Evolutionary conservation across 2,888 invertebrate genomes (phyloP).

Genomic region (Heterodera filipjevi): DNA sequence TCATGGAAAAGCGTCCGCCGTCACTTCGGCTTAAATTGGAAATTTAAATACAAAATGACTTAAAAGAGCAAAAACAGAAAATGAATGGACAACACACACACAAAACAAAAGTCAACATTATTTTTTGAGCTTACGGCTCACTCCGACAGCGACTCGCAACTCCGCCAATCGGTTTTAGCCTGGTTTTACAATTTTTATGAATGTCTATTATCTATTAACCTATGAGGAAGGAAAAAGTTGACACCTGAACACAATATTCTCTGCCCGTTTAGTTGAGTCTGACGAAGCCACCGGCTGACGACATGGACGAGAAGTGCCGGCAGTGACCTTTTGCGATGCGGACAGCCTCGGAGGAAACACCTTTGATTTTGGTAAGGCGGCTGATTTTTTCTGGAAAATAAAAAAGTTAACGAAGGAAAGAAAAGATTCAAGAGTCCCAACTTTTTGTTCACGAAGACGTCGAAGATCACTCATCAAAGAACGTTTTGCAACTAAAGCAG

Average conservation of each 20-base stretch:
- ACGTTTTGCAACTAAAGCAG: constrained; percentile 9
- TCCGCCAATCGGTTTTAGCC: not conserved
- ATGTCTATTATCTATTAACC: too few species aligned
- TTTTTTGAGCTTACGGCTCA: constrained; percentile 46
- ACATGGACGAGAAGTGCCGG: not conserved
- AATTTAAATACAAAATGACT: constrained; percentile 12
- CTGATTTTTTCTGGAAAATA: not conserved
- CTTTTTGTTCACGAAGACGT: constrained; percentile 32
- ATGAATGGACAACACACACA: not conserved
- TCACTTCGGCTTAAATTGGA: constrained; percentile 71
- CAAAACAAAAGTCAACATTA: not conserved
- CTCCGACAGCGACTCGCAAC: constrained; percentile 39
- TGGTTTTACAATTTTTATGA: too few species aligned
- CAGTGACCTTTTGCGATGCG: not conserved
- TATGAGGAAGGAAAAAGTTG: too few species aligned
- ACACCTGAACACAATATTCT: constrained; percentile 9
- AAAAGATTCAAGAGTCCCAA: not conserved
- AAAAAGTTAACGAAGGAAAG: not conserved
- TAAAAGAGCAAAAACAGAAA: too few species aligned
- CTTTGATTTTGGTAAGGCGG: not conserved
- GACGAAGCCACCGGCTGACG: not conserved
- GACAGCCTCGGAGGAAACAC: constrained; percentile 3
- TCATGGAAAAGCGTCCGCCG: constrained; percentile 74
- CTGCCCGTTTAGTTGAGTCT: not conserved
- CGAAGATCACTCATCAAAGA: constrained; percentile 37